phyloP scores from a whole-genome alignment of 2,888 invertebrate species.

The Drosophila neutralis region DNA sequence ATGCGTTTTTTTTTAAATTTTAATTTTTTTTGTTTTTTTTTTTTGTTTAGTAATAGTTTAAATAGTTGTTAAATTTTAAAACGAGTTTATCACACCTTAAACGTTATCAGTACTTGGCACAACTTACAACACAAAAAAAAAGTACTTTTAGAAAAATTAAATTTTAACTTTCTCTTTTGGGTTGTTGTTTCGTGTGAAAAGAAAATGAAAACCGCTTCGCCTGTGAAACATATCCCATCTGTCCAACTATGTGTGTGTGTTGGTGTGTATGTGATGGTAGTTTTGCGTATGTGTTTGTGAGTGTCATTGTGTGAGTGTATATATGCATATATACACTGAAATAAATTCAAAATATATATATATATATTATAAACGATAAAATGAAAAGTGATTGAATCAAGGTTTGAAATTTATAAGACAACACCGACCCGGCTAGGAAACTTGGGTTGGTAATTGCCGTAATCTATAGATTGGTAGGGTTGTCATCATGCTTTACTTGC shows the following conservation, averaged over 20 bases:
- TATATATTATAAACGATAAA: slow-evolving; percentile 10
- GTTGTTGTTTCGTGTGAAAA: slow-evolving; percentile 17
- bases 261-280: slow-evolving; percentile 8
- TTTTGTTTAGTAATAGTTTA: slow-evolving; percentile 70
- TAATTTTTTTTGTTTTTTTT: slow-evolving; percentile 34
- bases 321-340: slow-evolving; percentile 9
- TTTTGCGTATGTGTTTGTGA: slow-evolving; percentile 14
- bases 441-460: background rate
- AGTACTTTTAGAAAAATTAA: slow-evolving; percentile 64
- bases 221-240: slow-evolving; percentile 21
- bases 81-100: slow-evolving; percentile 85
- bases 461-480: background rate
- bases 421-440: slow-evolving; percentile 24
- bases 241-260: slow-evolving; percentile 12
- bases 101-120: slow-evolving; percentile 85
- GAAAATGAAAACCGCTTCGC: slow-evolving; percentile 27
- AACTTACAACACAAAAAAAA: slow-evolving; percentile 81
- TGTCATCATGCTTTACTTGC: background rate
- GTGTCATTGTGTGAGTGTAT: slow-evolving; percentile 5
- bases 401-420: slow-evolving; percentile 29
- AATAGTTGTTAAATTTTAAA: slow-evolving; percentile 78
- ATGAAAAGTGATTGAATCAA: slow-evolving; percentile 29
- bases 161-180: slow-evolving; percentile 51
- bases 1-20: slow-evolving; percentile 44
- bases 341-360: slow-evolving; percentile 33